Evolutionary conservation across 2,113 vertebrate genomes (phyloP), one percentile per base, ranked within the genome.

Genomic region (Etheostoma spectabile): DNA sequence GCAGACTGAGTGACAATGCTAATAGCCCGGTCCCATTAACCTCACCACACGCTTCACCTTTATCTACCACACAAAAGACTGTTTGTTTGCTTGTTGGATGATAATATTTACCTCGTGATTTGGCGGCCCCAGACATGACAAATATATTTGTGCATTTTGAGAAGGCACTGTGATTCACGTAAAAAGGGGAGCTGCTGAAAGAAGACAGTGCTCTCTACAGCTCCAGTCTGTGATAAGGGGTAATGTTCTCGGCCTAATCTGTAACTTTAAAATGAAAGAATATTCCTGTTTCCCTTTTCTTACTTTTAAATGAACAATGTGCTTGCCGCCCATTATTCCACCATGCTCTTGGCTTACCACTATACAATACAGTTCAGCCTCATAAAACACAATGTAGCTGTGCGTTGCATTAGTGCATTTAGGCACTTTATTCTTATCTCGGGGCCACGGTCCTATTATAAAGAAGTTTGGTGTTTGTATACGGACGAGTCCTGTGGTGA

Each of bases 1-100:
- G 95, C 95, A 97, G 89, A 51, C 64, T 91, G 97, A 97, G 96
- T 97, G 96, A 96, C 95, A 97, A 97, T 96, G 91, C 93, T 96
- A 97, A 97, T 97, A 95, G 95, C 93, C 83, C 91, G 92, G 91
- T 93, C 93, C 93, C 93, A 96, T 95, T 95, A 94, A 95, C 93
- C 93, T 94, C 91, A 75, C 94, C 90, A 51, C 92, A 93, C 90
- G 88, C 87, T 74, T 92, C 90, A 84, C 92, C 93, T 95, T 95
- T 95, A 95, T 96, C 94, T 95, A 88, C 87, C 88, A 82, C 88
- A 82, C 90, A 93, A 92, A 93, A 91, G 88, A 90, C 91, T 93
- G 92, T 94, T 95, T 95, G 95, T 94, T 95, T 95, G 93, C 92
- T 92, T 92, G 94, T 95, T 84, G 86, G 93, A 93, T 93, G 94